Evolutionary conservation across 2,888 invertebrate genomes (phyloP).

Genomic region (Thymelicus sylvestris): DNA sequence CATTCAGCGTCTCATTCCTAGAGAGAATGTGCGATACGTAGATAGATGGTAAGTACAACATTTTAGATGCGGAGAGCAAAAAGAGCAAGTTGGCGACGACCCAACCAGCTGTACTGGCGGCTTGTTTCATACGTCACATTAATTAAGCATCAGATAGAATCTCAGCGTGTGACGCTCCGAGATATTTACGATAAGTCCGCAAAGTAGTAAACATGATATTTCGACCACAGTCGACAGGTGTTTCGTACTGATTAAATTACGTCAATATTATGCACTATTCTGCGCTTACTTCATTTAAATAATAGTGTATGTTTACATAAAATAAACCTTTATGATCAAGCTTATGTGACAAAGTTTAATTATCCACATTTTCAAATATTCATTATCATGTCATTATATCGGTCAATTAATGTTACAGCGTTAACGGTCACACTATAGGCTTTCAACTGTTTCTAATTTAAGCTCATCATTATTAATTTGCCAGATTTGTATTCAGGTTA

Average conservation of each 20-base stretch:
- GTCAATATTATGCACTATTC: constrained; percentile 31
- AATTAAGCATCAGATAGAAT: constrained; percentile 78
- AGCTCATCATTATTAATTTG: constrained; percentile 39
- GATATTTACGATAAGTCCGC: constrained; percentile 59
- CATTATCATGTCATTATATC: constrained; percentile 37
- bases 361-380: constrained; percentile 37
- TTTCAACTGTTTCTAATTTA: constrained; percentile 37
- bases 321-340: constrained; percentile 35
- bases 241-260: constrained; percentile 42
- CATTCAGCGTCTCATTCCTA: constrained; percentile 69
- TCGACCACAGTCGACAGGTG: constrained; percentile 52
- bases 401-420: constrained; percentile 37
- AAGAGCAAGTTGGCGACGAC: constrained; percentile 71
- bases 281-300: constrained; percentile 31
- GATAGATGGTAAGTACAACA: constrained; percentile 49
- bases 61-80: constrained; percentile 66
- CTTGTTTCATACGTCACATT: constrained; percentile 77
- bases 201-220: constrained; percentile 53
- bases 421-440: constrained; percentile 35
- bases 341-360: constrained; percentile 36
- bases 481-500: constrained; percentile 33
- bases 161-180: constrained; percentile 55
- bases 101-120: constrained; percentile 74
- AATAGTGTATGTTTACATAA: constrained; percentile 25
- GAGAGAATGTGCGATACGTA: constrained; percentile 60